Conservation (phyloP, 2,113 vertebrate genomes). For the Camelus dromedarius region DNA sequence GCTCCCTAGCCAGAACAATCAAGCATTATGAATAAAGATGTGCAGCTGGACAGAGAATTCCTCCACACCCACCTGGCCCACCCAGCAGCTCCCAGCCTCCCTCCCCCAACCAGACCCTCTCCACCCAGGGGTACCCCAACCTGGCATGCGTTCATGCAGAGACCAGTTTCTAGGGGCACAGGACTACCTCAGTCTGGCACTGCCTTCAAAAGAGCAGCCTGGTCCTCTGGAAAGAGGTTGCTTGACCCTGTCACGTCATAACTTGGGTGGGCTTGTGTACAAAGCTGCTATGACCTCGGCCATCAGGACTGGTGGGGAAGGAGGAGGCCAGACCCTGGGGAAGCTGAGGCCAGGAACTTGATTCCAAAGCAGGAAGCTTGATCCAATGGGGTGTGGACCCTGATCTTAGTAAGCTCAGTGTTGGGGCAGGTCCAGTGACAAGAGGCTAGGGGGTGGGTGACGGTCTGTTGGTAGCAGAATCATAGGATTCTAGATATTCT, state of each 20-base stretch:
- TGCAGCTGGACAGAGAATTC: conserved; percentile 80
- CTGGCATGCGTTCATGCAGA: background rate
- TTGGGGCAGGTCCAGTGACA: background rate
- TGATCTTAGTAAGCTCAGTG: background rate
- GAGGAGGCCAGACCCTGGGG: background rate
- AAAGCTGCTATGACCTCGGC: conserved; percentile 9
- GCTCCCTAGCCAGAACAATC: conserved; percentile 78
- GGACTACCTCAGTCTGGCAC: background rate
- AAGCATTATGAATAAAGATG: conserved; percentile 83
- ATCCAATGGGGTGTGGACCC: background rate
- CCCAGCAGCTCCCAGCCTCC: conserved; percentile 32
- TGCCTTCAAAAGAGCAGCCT: background rate
- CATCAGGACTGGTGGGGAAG: background rate
- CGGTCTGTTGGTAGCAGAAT: background rate
- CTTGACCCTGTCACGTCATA: background rate
- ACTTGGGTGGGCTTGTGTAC: background rate
- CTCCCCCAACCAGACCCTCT: background rate
- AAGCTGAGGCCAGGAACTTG: background rate
- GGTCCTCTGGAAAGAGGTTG: background rate
- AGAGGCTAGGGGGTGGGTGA: background rate
- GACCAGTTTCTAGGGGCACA: background rate
- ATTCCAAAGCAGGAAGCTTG: conserved; percentile 15
- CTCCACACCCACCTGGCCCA: conserved; percentile 79
- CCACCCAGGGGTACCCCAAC: background rate
- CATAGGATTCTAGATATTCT: background rate